Conservation (phyloP, 2,113 vertebrate species). For the Podarcis raffonei region DNA sequence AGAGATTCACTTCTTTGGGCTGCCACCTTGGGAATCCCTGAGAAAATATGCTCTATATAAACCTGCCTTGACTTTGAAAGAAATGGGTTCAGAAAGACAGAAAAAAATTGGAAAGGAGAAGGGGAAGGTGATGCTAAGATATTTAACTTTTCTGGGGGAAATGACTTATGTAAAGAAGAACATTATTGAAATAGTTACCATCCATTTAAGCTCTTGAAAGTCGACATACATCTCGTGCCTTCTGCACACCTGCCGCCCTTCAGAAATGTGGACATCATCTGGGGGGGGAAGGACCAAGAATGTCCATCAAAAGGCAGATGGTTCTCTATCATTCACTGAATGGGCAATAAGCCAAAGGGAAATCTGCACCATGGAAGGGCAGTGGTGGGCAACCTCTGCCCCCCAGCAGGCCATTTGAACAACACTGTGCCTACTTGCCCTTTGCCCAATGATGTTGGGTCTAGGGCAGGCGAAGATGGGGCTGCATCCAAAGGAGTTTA, state of each 20-base stretch:
- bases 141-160: constrained; percentile 12
- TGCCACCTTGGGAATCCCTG: background rate
- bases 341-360: background rate
- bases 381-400: too few species aligned
- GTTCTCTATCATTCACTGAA: background rate
- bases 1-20: too few species aligned
- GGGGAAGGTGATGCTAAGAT: rapidly evolving
- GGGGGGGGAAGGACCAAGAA: constrained; percentile 9
- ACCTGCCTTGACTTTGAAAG: background rate
- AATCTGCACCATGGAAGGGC: background rate
- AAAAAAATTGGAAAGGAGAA: background rate
- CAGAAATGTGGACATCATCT: constrained; percentile 78
- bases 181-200: constrained; percentile 76
- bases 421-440: too few species aligned
- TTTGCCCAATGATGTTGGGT: too few species aligned
- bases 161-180: background rate
- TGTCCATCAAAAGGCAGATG: background rate
- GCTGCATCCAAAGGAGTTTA: too few species aligned
- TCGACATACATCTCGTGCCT: constrained; percentile 95
- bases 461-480: too few species aligned
- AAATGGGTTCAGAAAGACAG: background rate
- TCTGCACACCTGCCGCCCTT: constrained; percentile 83
- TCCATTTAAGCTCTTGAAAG: constrained; percentile 97
- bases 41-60: too few species aligned
- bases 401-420: too few species aligned